These are phyloP conservation scores for Prinia subflava DNA, from an alignment of 2,113 vertebrate species.

Conservation along the genomic window DNA sequence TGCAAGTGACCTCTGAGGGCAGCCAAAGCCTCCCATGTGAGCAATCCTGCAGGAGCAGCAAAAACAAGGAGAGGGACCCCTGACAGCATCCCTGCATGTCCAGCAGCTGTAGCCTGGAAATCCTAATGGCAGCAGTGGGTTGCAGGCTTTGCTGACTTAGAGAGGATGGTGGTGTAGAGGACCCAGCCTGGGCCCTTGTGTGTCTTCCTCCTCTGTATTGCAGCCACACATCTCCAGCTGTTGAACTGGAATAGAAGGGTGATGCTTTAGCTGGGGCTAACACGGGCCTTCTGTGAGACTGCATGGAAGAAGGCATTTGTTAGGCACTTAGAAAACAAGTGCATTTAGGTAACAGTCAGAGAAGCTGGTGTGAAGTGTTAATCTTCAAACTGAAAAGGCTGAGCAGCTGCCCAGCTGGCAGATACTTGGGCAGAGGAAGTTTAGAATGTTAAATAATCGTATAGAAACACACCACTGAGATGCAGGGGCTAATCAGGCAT, in stretches of 20 bases:
- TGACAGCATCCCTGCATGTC: neutral
- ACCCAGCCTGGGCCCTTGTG: neutral
- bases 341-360: neutral
- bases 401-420: neutral
- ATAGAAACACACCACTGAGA: neutral
- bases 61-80: neutral
- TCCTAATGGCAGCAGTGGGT: neutral
- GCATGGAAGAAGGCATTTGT: neutral
- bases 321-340: neutral
- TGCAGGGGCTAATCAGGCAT: neutral
- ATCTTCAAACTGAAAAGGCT: neutral
- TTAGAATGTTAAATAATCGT: neutral
- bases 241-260: neutral
- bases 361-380: neutral
- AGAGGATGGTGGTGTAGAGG: neutral
- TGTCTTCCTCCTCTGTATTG: fast-evolving
- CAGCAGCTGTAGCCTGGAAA: neutral
- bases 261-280: neutral
- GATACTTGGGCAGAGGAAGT: neutral
- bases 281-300: neutral
- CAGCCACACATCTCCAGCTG: neutral
- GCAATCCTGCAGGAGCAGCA: neutral
- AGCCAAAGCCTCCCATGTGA: neutral
- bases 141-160: neutral
- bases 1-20: neutral